Evolutionary conservation across 2,113 vertebrate genomes (phyloP).

Genomic region (Lamprologus tigripictilis): DNA sequence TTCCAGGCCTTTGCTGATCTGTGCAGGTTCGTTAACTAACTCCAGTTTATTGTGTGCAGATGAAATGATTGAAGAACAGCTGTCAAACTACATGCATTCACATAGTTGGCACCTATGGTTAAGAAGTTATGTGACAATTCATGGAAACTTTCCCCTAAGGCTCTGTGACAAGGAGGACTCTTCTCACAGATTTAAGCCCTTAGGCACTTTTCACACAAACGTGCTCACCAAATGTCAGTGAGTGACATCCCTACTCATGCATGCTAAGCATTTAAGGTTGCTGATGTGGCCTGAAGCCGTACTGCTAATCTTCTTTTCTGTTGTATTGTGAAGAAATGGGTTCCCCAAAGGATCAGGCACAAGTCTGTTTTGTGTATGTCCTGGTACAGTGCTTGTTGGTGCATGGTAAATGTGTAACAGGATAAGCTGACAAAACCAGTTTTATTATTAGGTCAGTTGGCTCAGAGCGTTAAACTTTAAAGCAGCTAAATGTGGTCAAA

Average conservation of each 20-base stretch:
- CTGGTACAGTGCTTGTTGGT: background rate
- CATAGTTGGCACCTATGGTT: background rate
- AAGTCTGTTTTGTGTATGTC: background rate
- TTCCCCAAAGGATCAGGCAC: background rate
- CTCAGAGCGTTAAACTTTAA: background rate
- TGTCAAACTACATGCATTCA: background rate
- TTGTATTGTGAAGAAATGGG: background rate
- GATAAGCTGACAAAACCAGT: background rate
- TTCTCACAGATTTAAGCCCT: background rate
- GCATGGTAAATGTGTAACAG: background rate
- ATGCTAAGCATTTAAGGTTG: background rate
- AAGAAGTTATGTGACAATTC: background rate
- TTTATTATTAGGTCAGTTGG: background rate
- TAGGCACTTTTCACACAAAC: background rate
- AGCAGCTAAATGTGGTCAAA: background rate
- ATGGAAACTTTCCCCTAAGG: background rate
- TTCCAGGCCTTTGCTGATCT: conserved; percentile 94
- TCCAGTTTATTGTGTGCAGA: background rate
- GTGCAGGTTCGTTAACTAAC: conserved; percentile 78
- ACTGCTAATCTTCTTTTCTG: background rate
- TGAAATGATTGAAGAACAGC: background rate
- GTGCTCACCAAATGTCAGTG: background rate
- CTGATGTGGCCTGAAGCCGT: background rate
- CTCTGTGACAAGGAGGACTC: background rate
- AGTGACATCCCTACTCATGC: background rate